phyloP scores from a whole-genome alignment of 1,140 invertebrate genomes.

The Drosophila azteca region DNA sequence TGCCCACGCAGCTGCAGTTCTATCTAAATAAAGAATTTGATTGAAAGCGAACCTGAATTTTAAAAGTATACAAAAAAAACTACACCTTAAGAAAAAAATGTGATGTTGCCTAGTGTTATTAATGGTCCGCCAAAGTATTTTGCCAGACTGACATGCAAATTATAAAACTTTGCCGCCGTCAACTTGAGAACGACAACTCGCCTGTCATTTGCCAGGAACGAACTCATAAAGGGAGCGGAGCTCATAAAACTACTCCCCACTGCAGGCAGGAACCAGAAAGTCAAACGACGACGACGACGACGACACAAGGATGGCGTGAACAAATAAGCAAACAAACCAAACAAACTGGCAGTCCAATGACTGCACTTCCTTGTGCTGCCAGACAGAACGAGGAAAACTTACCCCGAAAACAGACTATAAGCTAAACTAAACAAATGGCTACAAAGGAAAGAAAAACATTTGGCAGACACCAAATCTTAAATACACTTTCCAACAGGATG shows the following conservation, averaged over 20 bases:
- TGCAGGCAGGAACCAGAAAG: slow-evolving; percentile 10
- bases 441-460: slow-evolving; percentile 9
- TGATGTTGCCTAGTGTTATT: slow-evolving; percentile 5
- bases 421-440: slow-evolving; percentile 50
- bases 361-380: slow-evolving; percentile 34
- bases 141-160: slow-evolving; percentile 50
- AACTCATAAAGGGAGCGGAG: slow-evolving; percentile 39
- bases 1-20: too few relatives aligned
- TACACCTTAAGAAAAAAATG: too few relatives aligned
- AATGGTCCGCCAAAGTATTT: slow-evolving; percentile 32
- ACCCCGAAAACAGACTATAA: slow-evolving; percentile 36
- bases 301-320: slow-evolving; percentile 6
- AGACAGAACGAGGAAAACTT: slow-evolving; percentile 36
- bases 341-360: slow-evolving; percentile 40
- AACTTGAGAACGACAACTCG: slow-evolving; percentile 20
- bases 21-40: too few relatives aligned
- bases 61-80: too few relatives aligned
- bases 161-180: slow-evolving; percentile 40
- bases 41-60: too few relatives aligned
- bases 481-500: too few relatives aligned
- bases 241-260: slow-evolving; percentile 25
- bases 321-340: slow-evolving; percentile 36
- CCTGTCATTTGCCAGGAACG: slow-evolving; percentile 16
- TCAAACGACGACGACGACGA: too few relatives aligned
- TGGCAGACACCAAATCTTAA: not conserved